Base-by-base conservation (phyloP, 2,113 vertebrate species). In the Cranoglanis bouderius region DNA sequence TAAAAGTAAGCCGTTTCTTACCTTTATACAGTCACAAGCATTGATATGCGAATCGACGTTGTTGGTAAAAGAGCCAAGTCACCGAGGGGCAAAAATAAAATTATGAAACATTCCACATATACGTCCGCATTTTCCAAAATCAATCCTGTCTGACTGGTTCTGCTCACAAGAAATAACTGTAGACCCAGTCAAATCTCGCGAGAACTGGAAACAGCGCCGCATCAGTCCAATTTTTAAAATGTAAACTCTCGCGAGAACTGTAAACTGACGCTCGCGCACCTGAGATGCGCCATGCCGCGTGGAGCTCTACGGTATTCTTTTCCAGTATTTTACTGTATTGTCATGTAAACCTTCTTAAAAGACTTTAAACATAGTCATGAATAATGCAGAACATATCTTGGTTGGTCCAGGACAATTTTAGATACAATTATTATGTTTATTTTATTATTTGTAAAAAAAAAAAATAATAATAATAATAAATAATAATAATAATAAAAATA, bases 11-110 rank as follows among this genome's bases (percentile, higher is more conserved):
- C 19, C 2, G 3, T 51, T 84, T 32, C 90, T 88, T 87, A 90
- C 90, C 90, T 89, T 72, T 88, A 87, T 78, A 84, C 19, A 8
- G 70, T 81, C 38, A 65, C 51, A 77, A 43, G 81, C 80, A 84
- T 78, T 70, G 67, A 57, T 61, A 19, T 63, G 72, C 0, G 7
- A 29, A 7, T 43, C 18, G n/a, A 26, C 29, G 6, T 55, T 55
- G 24, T n/a, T 67, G 61, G 10, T 29, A 24, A 49, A 87, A 55
- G 61, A 55, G 97, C 96, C 96, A 97, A 95, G 81, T 19, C 86
- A 43, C 29, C 49, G 40, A 89, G 38, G 59, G 57, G 53, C 16
- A 51, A 83, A n/a, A 10, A 67, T 43, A 83, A 61, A 43, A 61
- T 57, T 43, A 72, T 19, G 19, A 49, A 70, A 12, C 77, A 81